Percentiles rank a stretch among this genome's conserved stretches.
These are phyloP conservation scores for Corythaixoides concolor DNA, from an alignment of 2,113 vertebrate genomes.

Conservation along the genomic window DNA sequence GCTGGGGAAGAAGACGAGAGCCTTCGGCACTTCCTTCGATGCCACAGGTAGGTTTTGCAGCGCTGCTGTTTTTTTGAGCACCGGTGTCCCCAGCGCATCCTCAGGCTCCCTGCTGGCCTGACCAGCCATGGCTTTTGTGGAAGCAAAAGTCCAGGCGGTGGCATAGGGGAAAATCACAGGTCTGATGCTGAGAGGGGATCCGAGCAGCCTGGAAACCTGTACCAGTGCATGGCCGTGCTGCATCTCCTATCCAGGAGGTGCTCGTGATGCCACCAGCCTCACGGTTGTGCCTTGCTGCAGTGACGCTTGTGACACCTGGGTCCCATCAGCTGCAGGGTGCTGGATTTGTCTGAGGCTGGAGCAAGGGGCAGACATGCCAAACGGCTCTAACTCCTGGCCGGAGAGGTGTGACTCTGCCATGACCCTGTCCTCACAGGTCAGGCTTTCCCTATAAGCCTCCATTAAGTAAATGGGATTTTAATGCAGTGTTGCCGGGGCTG, in stretches of 20 bases:
- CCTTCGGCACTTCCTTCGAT: background rate
- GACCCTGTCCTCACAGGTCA: background rate
- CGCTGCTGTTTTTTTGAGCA: background rate
- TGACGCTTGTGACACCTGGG: background rate
- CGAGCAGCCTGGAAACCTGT: background rate
- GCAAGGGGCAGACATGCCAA: background rate
- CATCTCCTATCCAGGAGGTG: rapidly evolving
- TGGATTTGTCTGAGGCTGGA: background rate
- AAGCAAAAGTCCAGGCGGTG: background rate
- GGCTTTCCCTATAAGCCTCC: background rate
- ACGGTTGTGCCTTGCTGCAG: background rate
- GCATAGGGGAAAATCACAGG: background rate
- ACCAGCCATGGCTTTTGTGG: background rate
- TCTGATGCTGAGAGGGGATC: background rate
- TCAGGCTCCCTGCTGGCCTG: background rate
- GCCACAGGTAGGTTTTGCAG: background rate
- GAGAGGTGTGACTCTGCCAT: background rate
- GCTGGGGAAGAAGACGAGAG: background rate
- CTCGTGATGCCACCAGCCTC: background rate
- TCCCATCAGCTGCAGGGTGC: background rate
- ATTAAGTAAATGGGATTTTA: conserved; percentile 17
- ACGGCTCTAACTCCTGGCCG: background rate
- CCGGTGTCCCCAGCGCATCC: rapidly evolving
- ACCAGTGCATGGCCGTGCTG: rapidly evolving
- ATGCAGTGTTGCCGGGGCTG: background rate